phyloP scores from a whole-genome alignment of 1,140 invertebrate genomes.

The Cotesia glomerata region DNA sequence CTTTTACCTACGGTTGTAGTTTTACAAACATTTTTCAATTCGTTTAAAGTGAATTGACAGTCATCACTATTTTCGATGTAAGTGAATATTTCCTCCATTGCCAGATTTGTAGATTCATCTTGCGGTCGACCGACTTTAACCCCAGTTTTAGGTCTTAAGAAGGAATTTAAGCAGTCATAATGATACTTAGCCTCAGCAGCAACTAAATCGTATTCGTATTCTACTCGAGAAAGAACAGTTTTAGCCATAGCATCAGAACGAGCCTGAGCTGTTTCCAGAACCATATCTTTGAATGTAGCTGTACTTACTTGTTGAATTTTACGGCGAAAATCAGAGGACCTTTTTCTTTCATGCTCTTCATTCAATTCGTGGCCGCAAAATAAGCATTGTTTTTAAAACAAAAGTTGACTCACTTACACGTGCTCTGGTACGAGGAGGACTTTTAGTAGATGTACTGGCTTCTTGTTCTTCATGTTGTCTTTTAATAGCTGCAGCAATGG shows the following conservation, averaged over 20 bases:
- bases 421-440: conserved; percentile 40
- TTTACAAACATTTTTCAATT: conserved; percentile 16
- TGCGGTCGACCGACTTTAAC: conserved; percentile 51
- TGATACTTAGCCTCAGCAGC: conserved; percentile 51
- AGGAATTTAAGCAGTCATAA: conserved; percentile 41
- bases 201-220: conserved; percentile 49
- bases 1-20: not conserved
- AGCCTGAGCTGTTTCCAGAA: conserved; percentile 39
- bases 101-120: not conserved
- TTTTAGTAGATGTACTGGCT: conserved; percentile 40
- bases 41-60: conserved; percentile 12
- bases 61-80: conserved; percentile 27
- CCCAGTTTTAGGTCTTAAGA: conserved; percentile 40
- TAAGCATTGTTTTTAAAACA: conserved; percentile 46
- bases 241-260: conserved; percentile 44
- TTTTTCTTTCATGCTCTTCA: conserved; percentile 36
- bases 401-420: conserved; percentile 42
- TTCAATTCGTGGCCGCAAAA: conserved; percentile 46
- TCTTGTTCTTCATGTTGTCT: conserved; percentile 37
- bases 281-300: conserved; percentile 41
- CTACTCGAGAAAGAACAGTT: conserved; percentile 41
- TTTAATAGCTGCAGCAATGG: conserved; percentile 38
- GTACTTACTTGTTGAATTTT: conserved; percentile 40
- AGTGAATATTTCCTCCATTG: conserved; percentile 11
- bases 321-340: conserved; percentile 30